Percentiles rank a stretch among this genome's conserved stretches.
Evolutionary conservation across 2,888 invertebrate genomes (phyloP).

Genomic region (Hanleya hanleyi): DNA sequence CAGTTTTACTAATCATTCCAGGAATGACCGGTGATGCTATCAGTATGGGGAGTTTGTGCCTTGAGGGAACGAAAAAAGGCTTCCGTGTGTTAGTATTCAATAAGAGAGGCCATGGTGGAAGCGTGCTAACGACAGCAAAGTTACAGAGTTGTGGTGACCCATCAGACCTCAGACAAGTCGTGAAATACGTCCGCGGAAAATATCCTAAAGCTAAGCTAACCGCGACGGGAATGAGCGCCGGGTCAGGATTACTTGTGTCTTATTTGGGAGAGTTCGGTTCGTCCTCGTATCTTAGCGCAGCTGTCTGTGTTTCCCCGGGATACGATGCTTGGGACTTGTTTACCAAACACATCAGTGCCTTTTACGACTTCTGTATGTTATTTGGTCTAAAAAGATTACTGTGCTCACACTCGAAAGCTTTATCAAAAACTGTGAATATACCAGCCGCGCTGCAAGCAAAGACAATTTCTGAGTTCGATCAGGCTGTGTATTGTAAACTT

Average conservation of each 20-base stretch:
- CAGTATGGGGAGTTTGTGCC: conserved; percentile 45
- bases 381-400: conserved; percentile 44
- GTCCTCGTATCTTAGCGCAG: conserved; percentile 54
- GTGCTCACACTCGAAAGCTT: conserved; percentile 48
- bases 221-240: conserved; percentile 59
- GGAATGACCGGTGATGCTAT: conserved; percentile 54
- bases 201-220: conserved; percentile 52
- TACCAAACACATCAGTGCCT: conserved; percentile 27
- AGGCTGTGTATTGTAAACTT: conserved; percentile 49
- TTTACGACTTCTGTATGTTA: conserved; percentile 50
- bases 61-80: conserved; percentile 49
- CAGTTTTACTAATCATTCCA: conserved; percentile 57
- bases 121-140: conserved; percentile 59
- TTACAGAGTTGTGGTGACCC: conserved; percentile 63
- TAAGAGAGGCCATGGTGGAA: conserved; percentile 58
- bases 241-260: conserved; percentile 59
- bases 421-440: conserved; percentile 49
- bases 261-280: conserved; percentile 69
- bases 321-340: conserved; percentile 42
- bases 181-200: conserved; percentile 53
- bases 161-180: conserved; percentile 60
- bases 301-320: conserved; percentile 59
- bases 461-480: conserved; percentile 49
- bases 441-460: conserved; percentile 43
- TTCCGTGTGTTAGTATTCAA: conserved; percentile 64